phyloP scores from a whole-genome alignment of 1,140 invertebrate species.

The Cotesia typhae region DNA sequence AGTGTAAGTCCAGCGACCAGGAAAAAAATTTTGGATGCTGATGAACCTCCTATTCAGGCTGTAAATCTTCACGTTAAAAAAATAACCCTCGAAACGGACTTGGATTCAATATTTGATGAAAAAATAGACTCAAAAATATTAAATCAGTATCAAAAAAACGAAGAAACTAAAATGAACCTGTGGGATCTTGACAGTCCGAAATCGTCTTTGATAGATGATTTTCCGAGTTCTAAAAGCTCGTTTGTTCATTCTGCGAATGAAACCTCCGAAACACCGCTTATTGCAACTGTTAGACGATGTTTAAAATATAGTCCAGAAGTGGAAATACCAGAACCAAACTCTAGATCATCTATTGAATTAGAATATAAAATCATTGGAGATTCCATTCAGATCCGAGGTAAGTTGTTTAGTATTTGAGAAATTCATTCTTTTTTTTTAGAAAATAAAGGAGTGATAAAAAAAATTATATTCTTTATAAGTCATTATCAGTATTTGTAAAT shows the following conservation, averaged over 20 bases:
- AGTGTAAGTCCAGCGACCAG: constrained; percentile 48
- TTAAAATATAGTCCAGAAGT: constrained; percentile 63
- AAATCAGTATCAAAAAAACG: constrained; percentile 28
- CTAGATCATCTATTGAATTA: constrained; percentile 61
- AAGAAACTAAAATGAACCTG: constrained; percentile 47
- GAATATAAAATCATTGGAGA: constrained; percentile 56
- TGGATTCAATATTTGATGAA: constrained; percentile 52
- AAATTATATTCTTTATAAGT: neutral
- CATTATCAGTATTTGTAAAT: neutral
- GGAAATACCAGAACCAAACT: constrained; percentile 46
- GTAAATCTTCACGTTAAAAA: constrained; percentile 60
- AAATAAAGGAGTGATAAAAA: neutral
- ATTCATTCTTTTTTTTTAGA: neutral
- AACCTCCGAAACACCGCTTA: constrained; percentile 60
- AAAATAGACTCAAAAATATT: constrained; percentile 31
- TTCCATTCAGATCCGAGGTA: constrained; percentile 61
- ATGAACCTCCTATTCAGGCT: constrained; percentile 48
- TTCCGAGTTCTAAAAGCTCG: constrained; percentile 57
- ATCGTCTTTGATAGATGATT: constrained; percentile 58
- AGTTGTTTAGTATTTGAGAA: constrained; percentile 34
- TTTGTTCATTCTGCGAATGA: constrained; percentile 53
- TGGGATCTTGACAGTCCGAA: constrained; percentile 62
- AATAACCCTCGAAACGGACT: constrained; percentile 57
- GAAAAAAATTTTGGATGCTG: constrained; percentile 29
- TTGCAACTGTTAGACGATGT: constrained; percentile 62